Conservation (phyloP, 2,888 invertebrate genomes). For the Tryphoninae sp. region DNA sequence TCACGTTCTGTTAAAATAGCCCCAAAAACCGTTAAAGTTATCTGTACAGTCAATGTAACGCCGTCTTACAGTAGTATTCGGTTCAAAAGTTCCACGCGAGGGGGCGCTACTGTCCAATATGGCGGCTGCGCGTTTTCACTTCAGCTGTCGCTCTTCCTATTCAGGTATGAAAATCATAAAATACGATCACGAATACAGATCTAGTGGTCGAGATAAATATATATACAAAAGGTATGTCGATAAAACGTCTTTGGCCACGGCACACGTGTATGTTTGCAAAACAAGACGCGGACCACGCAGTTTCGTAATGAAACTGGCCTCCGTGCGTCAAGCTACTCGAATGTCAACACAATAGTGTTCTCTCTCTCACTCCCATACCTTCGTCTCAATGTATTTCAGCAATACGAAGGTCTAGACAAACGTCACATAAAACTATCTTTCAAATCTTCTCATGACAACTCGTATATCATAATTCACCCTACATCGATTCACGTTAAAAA, state of each 20-base stretch:
- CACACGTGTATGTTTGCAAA: background rate
- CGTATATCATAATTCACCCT: background rate
- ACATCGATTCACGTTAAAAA: background rate
- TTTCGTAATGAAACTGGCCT: conserved; percentile 34
- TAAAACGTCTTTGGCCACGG: background rate
- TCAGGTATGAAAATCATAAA: background rate
- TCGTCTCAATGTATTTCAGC: background rate
- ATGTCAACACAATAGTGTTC: conserved; percentile 29
- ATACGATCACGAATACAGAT: background rate
- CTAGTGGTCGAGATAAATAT: background rate
- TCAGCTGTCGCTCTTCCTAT: background rate
- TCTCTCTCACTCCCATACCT: background rate
- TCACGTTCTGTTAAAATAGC: too few species aligned
- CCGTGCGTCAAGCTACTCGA: conserved; percentile 16
- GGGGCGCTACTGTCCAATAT: too few species aligned
- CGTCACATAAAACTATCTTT: background rate
- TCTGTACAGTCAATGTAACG: background rate
- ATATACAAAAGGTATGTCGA: background rate
- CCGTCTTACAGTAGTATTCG: too few species aligned
- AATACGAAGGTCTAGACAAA: conserved; percentile 15
- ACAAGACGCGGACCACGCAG: conserved; percentile 21
- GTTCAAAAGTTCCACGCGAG: too few species aligned
- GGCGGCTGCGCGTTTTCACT: background rate
- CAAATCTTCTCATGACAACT: background rate
- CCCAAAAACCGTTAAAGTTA: too few species aligned